A percentile compares a stretch with the other conserved stretches of the same genome.
Conservation (phyloP, 2,113 vertebrate genomes). For the Narcine bancroftii region DNA sequence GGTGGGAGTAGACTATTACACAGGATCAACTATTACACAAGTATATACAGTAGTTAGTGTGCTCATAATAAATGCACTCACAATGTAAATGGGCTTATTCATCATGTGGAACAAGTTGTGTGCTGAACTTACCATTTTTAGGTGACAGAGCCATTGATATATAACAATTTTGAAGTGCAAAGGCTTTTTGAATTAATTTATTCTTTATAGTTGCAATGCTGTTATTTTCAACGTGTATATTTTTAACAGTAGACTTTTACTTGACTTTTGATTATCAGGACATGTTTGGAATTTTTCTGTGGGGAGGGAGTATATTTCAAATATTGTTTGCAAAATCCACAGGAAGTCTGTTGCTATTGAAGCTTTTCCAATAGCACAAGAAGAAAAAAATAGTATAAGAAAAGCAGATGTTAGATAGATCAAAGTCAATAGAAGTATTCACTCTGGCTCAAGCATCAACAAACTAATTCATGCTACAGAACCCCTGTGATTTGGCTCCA, state of each 20-base stretch:
- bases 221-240: not conserved
- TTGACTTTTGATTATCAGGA: not conserved
- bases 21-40: no score
- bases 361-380: constrained; percentile 1
- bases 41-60: no score
- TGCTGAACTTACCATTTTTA: not conserved
- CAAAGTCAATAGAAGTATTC: not conserved
- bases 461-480: not conserved
- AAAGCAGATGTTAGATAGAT: constrained; percentile 19
- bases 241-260: not conserved
- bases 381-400: constrained; percentile 21
- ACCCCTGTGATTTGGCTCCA: not conserved
- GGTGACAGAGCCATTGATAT: not conserved
- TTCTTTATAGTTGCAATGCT: not conserved
- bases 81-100: not conserved
- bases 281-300: not conserved
- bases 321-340: not conserved
- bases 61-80: not conserved
- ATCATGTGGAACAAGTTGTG: not conserved
- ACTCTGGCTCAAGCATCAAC: not conserved
- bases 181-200: not conserved
- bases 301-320: not conserved
- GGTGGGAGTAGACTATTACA: no score
- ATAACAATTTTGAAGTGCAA: not conserved
- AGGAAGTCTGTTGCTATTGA: constrained; percentile 3